Conservation (phyloP, 2,113 vertebrate species). For the Campylomormyrus numenius region DNA sequence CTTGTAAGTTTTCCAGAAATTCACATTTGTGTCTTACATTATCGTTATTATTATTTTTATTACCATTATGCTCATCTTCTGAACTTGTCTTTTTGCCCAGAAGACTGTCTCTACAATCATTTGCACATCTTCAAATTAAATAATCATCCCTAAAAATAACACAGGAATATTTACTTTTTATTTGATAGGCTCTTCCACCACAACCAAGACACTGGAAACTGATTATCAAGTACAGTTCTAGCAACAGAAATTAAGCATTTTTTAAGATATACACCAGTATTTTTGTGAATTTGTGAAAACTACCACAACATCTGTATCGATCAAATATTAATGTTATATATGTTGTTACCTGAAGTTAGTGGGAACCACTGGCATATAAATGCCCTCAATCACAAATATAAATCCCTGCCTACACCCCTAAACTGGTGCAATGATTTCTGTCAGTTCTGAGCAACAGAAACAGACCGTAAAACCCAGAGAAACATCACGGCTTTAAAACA, state of each 20-base stretch:
- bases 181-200: neutral
- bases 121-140: neutral
- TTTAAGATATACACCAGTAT: neutral
- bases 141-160: neutral
- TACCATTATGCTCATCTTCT: neutral
- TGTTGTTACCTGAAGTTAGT: conserved; percentile 12
- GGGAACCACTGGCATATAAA: conserved; percentile 9
- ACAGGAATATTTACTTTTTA: neutral
- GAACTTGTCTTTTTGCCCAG: neutral
- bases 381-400: neutral
- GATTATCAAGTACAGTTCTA: conserved; percentile 9
- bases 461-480: neutral
- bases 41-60: neutral
- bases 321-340: conserved; percentile 11
- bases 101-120: neutral
- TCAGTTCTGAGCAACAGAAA: conserved; percentile 3
- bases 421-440: neutral
- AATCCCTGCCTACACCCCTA: conserved; percentile 7
- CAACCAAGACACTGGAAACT: neutral
- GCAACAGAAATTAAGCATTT: neutral
- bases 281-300: conserved; percentile 18
- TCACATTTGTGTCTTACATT: neutral
- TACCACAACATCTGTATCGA: neutral
- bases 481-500: neutral
- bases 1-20: neutral